These are phyloP conservation scores for Graphium colonna DNA, from an alignment of 2,888 invertebrate species.

Conservation along the genomic window DNA sequence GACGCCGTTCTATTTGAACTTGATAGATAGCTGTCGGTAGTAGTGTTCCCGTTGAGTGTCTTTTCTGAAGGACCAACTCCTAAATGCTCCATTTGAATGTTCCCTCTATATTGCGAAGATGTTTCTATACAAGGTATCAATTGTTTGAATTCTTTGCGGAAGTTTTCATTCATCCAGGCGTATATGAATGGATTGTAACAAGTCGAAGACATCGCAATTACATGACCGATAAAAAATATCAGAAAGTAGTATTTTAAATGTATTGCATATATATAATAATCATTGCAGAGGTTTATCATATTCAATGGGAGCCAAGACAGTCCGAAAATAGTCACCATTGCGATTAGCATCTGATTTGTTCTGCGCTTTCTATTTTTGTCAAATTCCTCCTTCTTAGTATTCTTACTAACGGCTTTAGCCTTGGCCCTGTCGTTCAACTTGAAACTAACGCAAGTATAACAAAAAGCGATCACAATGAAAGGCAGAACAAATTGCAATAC, in stretches of 20 bases:
- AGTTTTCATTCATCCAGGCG: constrained; percentile 98
- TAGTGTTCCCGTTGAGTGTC: constrained; percentile 87
- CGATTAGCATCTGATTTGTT: constrained; percentile 97
- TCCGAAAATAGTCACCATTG: constrained; percentile 98
- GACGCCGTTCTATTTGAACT: constrained; percentile 77
- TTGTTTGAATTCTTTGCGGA: constrained; percentile 94
- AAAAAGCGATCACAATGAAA: constrained; percentile 95
- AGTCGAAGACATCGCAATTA: constrained; percentile 96
- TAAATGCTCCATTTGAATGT: constrained; percentile 72
- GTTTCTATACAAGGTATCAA: constrained; percentile 84
- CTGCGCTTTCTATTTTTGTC: constrained; percentile 94
- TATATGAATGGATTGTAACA: constrained; percentile 98
- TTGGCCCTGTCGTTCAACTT: constrained; percentile 91
- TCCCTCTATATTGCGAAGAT: constrained; percentile 58
- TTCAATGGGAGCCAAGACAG: constrained; percentile 98
- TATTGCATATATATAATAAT: constrained; percentile 86
- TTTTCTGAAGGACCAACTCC: constrained; percentile 83
- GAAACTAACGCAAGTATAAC: constrained; percentile 95
- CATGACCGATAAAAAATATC: constrained; percentile 94
- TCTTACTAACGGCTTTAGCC: constrained; percentile 91
- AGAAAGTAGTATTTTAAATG: constrained; percentile 91
- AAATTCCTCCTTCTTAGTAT: constrained; percentile 91
- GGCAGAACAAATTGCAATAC: constrained; percentile 91
- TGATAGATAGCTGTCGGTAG: constrained; percentile 82
- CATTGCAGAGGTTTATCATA: constrained; percentile 91